These are phyloP conservation scores for Ophioninae sp. DNA, from an alignment of 2,888 invertebrate species.

Conservation along the genomic window DNA sequence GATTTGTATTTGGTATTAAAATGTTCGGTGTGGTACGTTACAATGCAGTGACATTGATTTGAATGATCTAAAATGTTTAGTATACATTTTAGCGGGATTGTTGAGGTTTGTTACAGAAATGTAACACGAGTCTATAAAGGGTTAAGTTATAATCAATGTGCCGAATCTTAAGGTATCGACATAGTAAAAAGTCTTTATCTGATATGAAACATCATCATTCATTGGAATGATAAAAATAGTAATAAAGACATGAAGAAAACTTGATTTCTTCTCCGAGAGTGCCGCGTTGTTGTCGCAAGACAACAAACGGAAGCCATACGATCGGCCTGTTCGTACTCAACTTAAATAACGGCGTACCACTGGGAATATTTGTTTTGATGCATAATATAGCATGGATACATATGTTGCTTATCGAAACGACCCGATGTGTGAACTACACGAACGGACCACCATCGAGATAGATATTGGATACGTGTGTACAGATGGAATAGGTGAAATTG, in stretches of 20 bases:
- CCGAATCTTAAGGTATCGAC: no score
- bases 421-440: background rate
- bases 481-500: constrained; percentile 40
- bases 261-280: background rate
- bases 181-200: no score
- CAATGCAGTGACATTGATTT: no score
- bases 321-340: background rate
- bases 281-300: background rate
- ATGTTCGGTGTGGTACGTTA: no score
- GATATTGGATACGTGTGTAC: constrained; percentile 42
- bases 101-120: no score
- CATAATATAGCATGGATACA: background rate
- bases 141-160: no score
- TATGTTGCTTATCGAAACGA: constrained; percentile 26
- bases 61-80: no score
- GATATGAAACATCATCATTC: no score
- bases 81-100: no score
- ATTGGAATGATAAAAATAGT: background rate
- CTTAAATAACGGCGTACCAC: background rate
- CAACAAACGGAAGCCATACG: background rate
- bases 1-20: no score
- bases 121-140: no score
- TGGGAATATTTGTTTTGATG: background rate
- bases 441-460: constrained; percentile 4
- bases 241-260: background rate